Base-by-base conservation (phyloP, 2,113 vertebrate genomes). In the Spea multiplicata region DNA sequence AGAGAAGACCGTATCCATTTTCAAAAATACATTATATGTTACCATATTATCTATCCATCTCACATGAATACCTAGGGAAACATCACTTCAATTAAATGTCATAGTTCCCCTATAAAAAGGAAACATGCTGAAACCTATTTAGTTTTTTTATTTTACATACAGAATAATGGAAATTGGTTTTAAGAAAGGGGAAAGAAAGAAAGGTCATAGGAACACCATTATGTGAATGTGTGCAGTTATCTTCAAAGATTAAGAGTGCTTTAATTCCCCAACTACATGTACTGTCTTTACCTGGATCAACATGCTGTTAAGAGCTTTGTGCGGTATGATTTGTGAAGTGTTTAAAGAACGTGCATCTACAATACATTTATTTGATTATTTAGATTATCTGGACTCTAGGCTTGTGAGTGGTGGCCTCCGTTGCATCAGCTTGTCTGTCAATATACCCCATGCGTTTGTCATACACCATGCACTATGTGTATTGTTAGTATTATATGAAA, bases 201-300 rank as follows among this genome's bases (percentile, higher is more conserved):
- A 14, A 76, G 50, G 74, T 76, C 65, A 76, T 59, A 44, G 65
- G 9, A 68, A 76, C 44, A 57, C 14, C 65, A 46, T 67, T 47
- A 67, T 44, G 55, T 46, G 7, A 7, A 47, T 55, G 44, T 57
- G 46, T 3, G 45, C 10, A 55, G 44, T 66, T 17, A 75, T 53
- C 65, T 13, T 6, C 52, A 66, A 59, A 66, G 73, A 67, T 59
- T 59, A 9, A 59, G 55, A 5, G 55, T 47, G 50, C 7, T 55
- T 75, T 67, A 6, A 67, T 67, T 13, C 48, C 4, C 44, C 50
- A 12, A 3, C 8, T 67, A 67, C 44, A 44, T 9, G 8, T 76
- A 65, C 52, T 76, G 50, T 44, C 47, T 68, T 50, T 67, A 76
- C 74, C 16, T 17, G 9, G 13, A n/a, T 12, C 47, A n/a, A 44